Conservation (phyloP, 2,888 invertebrate species). For the Pelosia muscerda region DNA sequence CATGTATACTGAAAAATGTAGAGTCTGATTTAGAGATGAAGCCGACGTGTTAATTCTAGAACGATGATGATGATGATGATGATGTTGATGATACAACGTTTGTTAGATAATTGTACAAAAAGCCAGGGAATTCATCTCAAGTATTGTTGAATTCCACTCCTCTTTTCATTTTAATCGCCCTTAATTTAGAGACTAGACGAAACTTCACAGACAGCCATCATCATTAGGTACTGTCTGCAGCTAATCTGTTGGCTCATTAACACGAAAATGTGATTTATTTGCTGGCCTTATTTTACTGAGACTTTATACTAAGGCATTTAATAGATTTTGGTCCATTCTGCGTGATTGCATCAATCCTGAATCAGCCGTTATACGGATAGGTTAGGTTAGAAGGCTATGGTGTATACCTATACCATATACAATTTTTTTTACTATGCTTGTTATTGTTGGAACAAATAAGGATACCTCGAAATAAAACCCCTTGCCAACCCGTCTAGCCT, state of each 20-base stretch:
- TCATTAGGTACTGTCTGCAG: conserved; percentile 33
- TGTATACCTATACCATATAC: no score
- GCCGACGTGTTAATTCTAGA: no score
- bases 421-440: no score
- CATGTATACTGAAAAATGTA: no score
- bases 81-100: no score
- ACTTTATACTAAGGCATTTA: neutral
- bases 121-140: neutral
- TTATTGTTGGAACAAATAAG: no score
- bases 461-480: no score
- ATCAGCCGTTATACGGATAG: neutral
- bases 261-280: conserved; percentile 16
- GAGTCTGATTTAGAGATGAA: no score
- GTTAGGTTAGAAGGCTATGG: no score
- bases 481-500: no score
- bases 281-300: conserved; percentile 13
- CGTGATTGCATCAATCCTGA: neutral
- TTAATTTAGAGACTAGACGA: conserved; percentile 19
- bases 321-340: neutral
- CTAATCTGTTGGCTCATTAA: conserved; percentile 24
- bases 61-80: no score
- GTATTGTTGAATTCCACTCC: neutral
- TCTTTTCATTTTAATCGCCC: conserved; percentile 2
- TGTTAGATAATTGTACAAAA: no score
- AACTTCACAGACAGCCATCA: conserved; percentile 42